phyloP scores from a whole-genome alignment of 2,113 vertebrate species.

The Porphyrio hochstetteri region DNA sequence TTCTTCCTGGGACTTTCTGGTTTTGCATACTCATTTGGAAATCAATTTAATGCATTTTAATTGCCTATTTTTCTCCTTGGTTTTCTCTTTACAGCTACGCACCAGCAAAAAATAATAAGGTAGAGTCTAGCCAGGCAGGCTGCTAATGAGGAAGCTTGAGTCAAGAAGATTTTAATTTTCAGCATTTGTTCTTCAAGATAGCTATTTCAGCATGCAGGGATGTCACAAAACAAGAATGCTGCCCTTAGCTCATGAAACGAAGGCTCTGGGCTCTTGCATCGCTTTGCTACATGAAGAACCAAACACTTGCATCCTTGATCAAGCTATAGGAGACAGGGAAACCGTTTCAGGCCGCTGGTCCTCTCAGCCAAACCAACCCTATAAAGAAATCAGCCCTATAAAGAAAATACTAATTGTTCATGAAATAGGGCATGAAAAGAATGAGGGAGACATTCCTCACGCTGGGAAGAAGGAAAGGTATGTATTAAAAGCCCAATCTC shows the following conservation, averaged over 20 bases:
- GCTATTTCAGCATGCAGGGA: background rate
- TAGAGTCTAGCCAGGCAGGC: slow-evolving; percentile 55
- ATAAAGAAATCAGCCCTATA: background rate
- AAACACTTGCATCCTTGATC: background rate
- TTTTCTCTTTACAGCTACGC: slow-evolving; percentile 48
- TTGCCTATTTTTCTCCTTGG: slow-evolving; percentile 61
- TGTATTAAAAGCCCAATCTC: background rate
- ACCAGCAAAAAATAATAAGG: slow-evolving; percentile 43
- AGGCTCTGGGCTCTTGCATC: background rate
- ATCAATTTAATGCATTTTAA: slow-evolving; percentile 70
- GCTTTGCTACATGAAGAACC: background rate
- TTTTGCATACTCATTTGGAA: slow-evolving; percentile 44
- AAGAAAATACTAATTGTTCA: background rate
- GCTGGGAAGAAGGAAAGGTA: background rate
- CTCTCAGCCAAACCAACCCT: background rate
- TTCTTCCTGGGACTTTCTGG: slow-evolving; percentile 22
- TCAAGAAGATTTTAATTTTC: slow-evolving; percentile 52
- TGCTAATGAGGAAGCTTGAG: slow-evolving; percentile 45
- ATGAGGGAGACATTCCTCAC: background rate
- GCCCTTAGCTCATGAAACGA: background rate
- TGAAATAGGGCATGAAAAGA: background rate
- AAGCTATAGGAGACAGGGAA: background rate
- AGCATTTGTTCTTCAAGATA: slow-evolving; percentile 21
- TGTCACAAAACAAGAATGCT: slow-evolving; percentile 4
- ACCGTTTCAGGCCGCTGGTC: background rate